These are phyloP conservation scores for Pachyramphus minor DNA, from an alignment of 2,113 vertebrate genomes.

Conservation along the genomic window DNA sequence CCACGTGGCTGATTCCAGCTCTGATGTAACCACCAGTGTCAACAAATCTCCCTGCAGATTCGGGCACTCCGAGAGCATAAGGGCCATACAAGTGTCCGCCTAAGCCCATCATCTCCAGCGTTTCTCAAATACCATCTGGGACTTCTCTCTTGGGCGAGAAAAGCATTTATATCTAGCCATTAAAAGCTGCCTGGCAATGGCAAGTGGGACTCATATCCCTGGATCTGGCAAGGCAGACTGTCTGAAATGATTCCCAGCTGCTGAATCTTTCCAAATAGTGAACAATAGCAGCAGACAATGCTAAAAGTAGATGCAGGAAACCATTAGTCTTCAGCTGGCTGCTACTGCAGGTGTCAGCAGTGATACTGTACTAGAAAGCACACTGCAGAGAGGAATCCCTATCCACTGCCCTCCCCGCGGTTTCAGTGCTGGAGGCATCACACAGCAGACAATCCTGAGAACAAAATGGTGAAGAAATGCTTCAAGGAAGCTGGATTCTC, in stretches of 20 bases:
- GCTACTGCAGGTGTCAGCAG: conserved; percentile 17
- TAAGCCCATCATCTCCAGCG: not conserved
- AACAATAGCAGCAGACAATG: conserved; percentile 20
- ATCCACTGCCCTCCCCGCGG: fast-evolving
- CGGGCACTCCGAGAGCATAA: fast-evolving
- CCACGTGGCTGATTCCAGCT: not conserved
- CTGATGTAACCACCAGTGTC: not conserved
- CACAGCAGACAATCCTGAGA: not conserved
- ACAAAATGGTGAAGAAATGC: fast-evolving
- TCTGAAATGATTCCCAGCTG: conserved; percentile 60
- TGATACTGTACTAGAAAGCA: not conserved
- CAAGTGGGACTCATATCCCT: not conserved
- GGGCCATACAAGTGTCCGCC: not conserved
- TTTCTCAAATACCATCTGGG: not conserved
- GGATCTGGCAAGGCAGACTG: conserved; percentile 18
- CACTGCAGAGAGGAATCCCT: not conserved
- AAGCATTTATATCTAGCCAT: not conserved
- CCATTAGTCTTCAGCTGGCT: not conserved
- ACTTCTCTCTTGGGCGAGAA: conserved; percentile 18
- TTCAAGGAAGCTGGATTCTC: not conserved
- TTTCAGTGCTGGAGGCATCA: not conserved
- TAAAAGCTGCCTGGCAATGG: conserved; percentile 32
- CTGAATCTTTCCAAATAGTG: not conserved
- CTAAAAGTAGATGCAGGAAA: conserved; percentile 33
- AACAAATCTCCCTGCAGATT: not conserved